phyloP scores from a whole-genome alignment of 2,797 vertebrate species.

The Epinephelus awoara region DNA sequence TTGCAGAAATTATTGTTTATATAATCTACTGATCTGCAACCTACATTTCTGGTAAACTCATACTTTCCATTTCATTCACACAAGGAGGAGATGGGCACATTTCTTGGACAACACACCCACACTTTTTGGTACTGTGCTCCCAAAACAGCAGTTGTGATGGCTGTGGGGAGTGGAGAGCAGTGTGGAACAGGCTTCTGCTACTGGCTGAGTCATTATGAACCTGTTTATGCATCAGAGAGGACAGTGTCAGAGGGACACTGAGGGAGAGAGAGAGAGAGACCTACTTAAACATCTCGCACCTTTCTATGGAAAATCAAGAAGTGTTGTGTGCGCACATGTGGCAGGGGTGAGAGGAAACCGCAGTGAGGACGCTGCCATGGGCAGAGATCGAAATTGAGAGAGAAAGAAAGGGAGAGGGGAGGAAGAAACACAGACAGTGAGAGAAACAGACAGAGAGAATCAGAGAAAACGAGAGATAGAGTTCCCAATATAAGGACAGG shows the following conservation, averaged over 20 bases:
- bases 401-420: slow-evolving; percentile 29
- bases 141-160: slow-evolving; percentile 66
- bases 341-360: slow-evolving; percentile 31
- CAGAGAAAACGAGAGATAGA: slow-evolving; percentile 11
- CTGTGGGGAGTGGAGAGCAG: slow-evolving; percentile 62
- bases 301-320: slow-evolving; percentile 54
- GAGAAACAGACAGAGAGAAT: not conserved
- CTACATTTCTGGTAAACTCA: slow-evolving; percentile 80
- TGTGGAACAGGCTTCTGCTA: slow-evolving; percentile 60
- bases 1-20: slow-evolving; percentile 54
- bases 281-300: slow-evolving; percentile 55
- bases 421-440: slow-evolving; percentile 26
- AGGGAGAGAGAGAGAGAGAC: slow-evolving; percentile 49
- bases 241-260: slow-evolving; percentile 60
- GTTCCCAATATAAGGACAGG: slow-evolving; percentile 69
- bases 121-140: slow-evolving; percentile 68
- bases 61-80: slow-evolving; percentile 79
- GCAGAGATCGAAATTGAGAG: slow-evolving; percentile 22
- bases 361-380: slow-evolving; percentile 10
- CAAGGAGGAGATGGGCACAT: slow-evolving; percentile 74
- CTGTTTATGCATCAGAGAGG: slow-evolving; percentile 63
- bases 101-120: slow-evolving; percentile 80
- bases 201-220: slow-evolving; percentile 76
- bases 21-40: slow-evolving; percentile 60
- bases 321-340: slow-evolving; percentile 3